A percentile compares a stretch with the other conserved stretches of the same genome.
Evolutionary conservation across 1,140 invertebrate species (phyloP).

Genomic region (Bombyx mori): ASM3026992v2 NC_085110.1:15202001-15202500

Average conservation of each 20-base stretch:
- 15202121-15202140: constrained; percentile 71
- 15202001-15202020: not conserved
- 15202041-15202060: not conserved
- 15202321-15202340: not conserved
- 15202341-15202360: no score
- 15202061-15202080: constrained; percentile 3
- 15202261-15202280: constrained; percentile 68
- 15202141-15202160: constrained; percentile 79
- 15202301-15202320: not conserved
- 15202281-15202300: constrained; percentile 10
- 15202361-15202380: no score
- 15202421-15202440: constrained; percentile 20
- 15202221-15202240: constrained; percentile 78
- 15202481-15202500: constrained; percentile 80
- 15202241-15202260: constrained; percentile 79
- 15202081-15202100: constrained; percentile 41
- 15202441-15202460: constrained; percentile 75
- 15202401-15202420: not conserved
- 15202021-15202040: not conserved
- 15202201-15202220: constrained; percentile 79
- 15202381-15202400: no score
- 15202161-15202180: constrained; percentile 78
- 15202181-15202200: constrained; percentile 80
- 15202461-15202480: constrained; percentile 80
- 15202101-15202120: constrained; percentile 66